These are phyloP conservation scores for Sycobia sp. DNA, from an alignment of 1,140 invertebrate genomes.

Conservation along the genomic window DNA sequence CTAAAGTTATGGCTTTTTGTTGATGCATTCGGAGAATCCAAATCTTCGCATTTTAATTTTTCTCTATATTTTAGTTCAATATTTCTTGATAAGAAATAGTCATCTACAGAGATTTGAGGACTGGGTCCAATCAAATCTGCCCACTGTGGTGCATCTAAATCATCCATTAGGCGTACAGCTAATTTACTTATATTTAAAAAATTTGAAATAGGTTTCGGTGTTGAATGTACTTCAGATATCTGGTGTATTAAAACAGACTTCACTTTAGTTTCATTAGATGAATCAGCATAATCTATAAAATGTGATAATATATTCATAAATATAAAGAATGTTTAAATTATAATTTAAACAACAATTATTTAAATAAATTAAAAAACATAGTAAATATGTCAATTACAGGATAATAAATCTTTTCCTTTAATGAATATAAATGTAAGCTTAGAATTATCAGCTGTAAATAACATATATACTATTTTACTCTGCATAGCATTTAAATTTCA, in stretches of 20 bases:
- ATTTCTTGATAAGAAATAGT: slow-evolving; percentile 45
- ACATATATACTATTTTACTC: too few relatives aligned
- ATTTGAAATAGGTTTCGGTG: neutral
- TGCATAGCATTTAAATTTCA: too few relatives aligned
- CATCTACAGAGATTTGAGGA: slow-evolving; percentile 38
- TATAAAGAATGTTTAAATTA: too few relatives aligned
- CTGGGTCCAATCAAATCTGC: slow-evolving; percentile 46
- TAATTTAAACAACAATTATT: too few relatives aligned
- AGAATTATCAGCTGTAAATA: too few relatives aligned
- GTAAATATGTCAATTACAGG: neutral
- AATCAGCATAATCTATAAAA: slow-evolving; percentile 33
- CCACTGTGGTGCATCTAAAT: slow-evolving; percentile 51
- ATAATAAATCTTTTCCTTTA: neutral
- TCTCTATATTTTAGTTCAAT: slow-evolving; percentile 22
- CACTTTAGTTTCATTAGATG: neutral
- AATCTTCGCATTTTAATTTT: slow-evolving; percentile 7
- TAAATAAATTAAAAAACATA: neutral
- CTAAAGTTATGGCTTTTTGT: neutral
- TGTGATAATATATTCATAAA: neutral
- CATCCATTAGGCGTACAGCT: slow-evolving; percentile 38
- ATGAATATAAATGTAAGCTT: too few relatives aligned
- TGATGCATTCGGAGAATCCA: neutral
- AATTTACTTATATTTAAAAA: neutral
- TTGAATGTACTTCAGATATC: neutral
- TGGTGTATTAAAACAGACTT: neutral